These are phyloP conservation scores for Chelonoidis abingdonii DNA, from an alignment of 2,113 vertebrate species.

Conservation along the genomic window DNA sequence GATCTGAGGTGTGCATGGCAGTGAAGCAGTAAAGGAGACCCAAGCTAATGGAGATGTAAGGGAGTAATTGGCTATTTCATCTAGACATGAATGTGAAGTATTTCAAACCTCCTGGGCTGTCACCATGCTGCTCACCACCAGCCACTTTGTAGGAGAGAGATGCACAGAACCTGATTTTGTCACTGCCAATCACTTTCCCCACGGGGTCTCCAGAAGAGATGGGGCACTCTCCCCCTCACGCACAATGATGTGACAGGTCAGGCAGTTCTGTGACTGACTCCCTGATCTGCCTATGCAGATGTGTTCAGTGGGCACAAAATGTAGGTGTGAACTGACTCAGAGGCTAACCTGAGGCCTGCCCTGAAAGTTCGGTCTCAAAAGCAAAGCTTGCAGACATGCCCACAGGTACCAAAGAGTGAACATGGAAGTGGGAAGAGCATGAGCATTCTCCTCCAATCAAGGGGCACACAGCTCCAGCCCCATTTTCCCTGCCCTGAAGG, in stretches of 20 bases:
- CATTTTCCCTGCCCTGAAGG: neutral
- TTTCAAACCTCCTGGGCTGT: neutral
- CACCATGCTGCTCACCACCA: neutral
- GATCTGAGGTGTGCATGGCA: fast-evolving
- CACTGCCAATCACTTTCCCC: neutral
- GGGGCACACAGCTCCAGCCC: neutral
- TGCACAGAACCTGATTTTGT: neutral
- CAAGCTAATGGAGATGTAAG: neutral
- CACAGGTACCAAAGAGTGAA: neutral
- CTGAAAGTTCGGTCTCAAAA: neutral
- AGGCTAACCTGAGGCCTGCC: neutral
- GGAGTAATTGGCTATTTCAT: too few species aligned
- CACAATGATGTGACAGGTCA: neutral
- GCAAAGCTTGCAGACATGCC: neutral
- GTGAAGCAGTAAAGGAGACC: neutral
- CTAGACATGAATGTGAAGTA: neutral
- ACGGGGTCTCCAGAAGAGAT: neutral
- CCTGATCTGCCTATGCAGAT: neutral
- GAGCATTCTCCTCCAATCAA: neutral
- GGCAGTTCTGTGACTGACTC: neutral
- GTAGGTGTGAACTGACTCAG: neutral
- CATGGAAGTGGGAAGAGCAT: neutral
- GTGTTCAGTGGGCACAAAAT: neutral
- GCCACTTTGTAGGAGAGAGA: neutral
- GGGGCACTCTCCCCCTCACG: too few species aligned